Percentiles rank a stretch among this genome's conserved stretches.
Conservation (phyloP, 2,888 invertebrate genomes). For the Periphyllus acericola region DNA sequence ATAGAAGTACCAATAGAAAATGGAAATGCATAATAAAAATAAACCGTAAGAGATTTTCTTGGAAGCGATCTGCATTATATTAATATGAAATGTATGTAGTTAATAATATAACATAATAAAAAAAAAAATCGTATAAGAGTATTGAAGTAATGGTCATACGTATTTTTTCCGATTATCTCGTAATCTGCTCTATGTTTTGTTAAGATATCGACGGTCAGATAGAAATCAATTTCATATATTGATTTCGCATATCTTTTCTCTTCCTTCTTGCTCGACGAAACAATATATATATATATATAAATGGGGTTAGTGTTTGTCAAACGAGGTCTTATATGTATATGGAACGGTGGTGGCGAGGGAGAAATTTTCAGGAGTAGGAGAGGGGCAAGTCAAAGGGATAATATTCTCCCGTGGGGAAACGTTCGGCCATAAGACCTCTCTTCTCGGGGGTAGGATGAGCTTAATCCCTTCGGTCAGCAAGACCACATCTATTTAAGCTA, state of each 20-base stretch:
- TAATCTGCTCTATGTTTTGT: background rate
- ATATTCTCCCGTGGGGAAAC: constrained; percentile 61
- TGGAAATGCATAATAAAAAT: no score
- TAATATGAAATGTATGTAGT: background rate
- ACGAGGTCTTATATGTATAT: constrained; percentile 27
- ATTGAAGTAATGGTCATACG: background rate
- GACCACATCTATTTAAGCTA: constrained; percentile 61
- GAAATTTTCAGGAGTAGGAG: constrained; percentile 20
- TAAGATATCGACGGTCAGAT: constrained; percentile 3
- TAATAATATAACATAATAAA: background rate
- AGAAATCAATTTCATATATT: constrained; percentile 47
- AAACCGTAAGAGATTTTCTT: background rate
- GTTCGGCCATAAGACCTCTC: constrained; percentile 57
- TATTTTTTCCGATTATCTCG: background rate
- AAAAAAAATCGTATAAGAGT: background rate
- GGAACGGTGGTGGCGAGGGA: background rate
- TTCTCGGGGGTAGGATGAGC: constrained; percentile 57
- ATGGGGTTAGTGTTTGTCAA: constrained; percentile 45
- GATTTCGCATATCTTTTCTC: constrained; percentile 40
- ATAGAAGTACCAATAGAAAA: no score
- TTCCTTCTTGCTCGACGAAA: constrained; percentile 5
- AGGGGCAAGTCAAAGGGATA: constrained; percentile 53
- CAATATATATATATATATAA: constrained; percentile 24
- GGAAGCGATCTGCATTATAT: background rate
- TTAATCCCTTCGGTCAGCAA: constrained; percentile 62